Evolutionary conservation across 2,797 vertebrate genomes (phyloP).

Genomic region (Xiphophorus birchmanni): DNA sequence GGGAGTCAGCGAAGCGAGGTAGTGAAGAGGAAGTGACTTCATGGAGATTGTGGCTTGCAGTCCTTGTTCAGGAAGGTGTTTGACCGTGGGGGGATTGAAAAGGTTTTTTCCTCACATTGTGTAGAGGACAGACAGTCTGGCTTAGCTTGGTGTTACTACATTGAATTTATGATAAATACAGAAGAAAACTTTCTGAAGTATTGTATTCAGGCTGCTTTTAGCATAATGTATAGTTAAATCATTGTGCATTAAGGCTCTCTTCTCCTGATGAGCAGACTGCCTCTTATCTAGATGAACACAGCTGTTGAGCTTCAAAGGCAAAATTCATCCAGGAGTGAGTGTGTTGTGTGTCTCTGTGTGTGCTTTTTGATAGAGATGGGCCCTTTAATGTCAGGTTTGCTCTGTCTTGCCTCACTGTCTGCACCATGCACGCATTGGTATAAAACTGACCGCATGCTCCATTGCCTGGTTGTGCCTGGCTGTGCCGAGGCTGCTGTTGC

Average conservation of each 20-base stretch:
- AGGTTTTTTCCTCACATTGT: constrained; percentile 73
- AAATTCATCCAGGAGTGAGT: constrained; percentile 47
- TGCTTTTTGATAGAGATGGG: constrained; percentile 54
- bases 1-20: constrained; percentile 18
- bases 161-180: neutral
- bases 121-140: constrained; percentile 30
- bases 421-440: constrained; percentile 33
- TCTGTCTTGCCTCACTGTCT: constrained; percentile 45
- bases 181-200: neutral
- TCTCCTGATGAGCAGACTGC: constrained; percentile 42
- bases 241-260: constrained; percentile 11
- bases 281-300: constrained; percentile 55
- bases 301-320: constrained; percentile 69
- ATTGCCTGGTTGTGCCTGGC: constrained; percentile 55
- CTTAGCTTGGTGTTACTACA: constrained; percentile 15
- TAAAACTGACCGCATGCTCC: constrained; percentile 33
- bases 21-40: constrained; percentile 76
- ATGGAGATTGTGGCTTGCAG: constrained; percentile 53
- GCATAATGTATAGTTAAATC: neutral
- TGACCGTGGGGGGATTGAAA: constrained; percentile 54
- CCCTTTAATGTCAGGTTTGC: constrained; percentile 64
- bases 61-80: constrained; percentile 72
- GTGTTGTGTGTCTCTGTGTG: constrained; percentile 21
- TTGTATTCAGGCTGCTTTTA: neutral
- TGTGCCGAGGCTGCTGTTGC: constrained; percentile 40